Base-by-base conservation (phyloP, 2,113 vertebrate genomes). In the Motacilla alba region DNA sequence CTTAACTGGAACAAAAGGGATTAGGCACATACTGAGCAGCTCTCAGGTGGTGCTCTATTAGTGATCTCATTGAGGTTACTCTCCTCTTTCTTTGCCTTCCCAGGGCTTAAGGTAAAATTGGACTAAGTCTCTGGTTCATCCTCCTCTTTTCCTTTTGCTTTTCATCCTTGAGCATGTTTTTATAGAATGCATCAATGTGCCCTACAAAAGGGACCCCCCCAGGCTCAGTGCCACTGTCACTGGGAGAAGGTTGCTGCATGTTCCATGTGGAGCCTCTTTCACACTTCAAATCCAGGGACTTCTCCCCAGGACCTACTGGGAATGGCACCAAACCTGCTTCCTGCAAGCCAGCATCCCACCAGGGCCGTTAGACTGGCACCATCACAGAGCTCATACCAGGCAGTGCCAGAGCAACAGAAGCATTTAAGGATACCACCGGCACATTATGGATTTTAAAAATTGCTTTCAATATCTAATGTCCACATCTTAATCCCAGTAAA, bases 341-440 rank as follows among this genome's bases (percentile, higher is more conserved):
- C 67, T 63, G 30, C 50, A 69, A 7, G 43, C 49, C 33, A 39
- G 46, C 50, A 63, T 31, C 44, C 56, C 31, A 69, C 14, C 28
- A 53, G 55, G 23, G 41, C 77, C 74, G 13, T 41, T 50, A 37
- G 4, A n/a, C 37, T 87, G 82, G 31, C 43, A n/a, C 20, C 11
- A 20, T 18, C 31, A 5, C 13, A 9, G 70, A 20, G 8, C 63
- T 33, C 43, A 43, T 3, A 58, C 15, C 24, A 74, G 31, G 14
- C 62, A 79, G 53, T n/a, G 39, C 14, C 17, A 12, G 62, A 41
- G 50, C 1, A 33, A 30, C 20, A 64, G 82, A 49, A 47, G 88
- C 8, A 6, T 7, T 9, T 17, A 9, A 63, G 20, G n/a, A 31
- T 7, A 13, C 2, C 0, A 0, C 10, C 46, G 41, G 70, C 56